Conservation (phyloP, 2,113 vertebrate species). For the Poeciliopsis occidentalis region DNA sequence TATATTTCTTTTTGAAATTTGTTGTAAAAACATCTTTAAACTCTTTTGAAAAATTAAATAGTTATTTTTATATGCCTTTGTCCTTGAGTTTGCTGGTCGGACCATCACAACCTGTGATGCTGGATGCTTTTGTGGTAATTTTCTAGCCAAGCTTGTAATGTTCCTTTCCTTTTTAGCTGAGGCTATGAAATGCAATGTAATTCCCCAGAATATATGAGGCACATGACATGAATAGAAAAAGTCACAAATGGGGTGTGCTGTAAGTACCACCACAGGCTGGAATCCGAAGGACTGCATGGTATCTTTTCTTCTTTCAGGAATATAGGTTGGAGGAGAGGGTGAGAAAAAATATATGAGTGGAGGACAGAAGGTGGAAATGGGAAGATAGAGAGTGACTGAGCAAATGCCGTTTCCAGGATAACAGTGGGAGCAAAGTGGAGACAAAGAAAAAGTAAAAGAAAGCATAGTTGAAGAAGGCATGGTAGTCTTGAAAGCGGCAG, state of each 20-base stretch:
- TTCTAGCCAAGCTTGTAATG: slow-evolving; percentile 5
- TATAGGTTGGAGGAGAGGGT: slow-evolving; percentile 6
- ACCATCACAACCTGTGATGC: slow-evolving; percentile 11
- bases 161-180: neutral
- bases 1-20: too few species aligned
- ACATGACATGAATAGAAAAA: slow-evolving; percentile 25
- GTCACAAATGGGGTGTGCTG: slow-evolving; percentile 16
- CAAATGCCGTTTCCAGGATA: slow-evolving; percentile 61
- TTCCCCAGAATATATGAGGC: slow-evolving; percentile 13
- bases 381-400: slow-evolving; percentile 48
- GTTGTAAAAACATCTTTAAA: too few species aligned
- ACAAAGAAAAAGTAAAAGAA: slow-evolving; percentile 37
- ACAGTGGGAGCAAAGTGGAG: slow-evolving; percentile 53
- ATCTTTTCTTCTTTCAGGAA: slow-evolving; percentile 31
- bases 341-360: neutral
- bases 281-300: slow-evolving; percentile 25
- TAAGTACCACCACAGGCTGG: slow-evolving; percentile 24
- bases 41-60: too few species aligned
- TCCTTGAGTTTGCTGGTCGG: too few species aligned
- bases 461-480: slow-evolving; percentile 60
- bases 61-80: too few species aligned
- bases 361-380: slow-evolving; percentile 1
- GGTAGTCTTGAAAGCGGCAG: slow-evolving; percentile 54
- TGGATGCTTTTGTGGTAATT: slow-evolving; percentile 12
- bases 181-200: slow-evolving; percentile 22